Percentiles rank a stretch among this genome's conserved stretches.
phyloP scores from a whole-genome alignment of 2,113 vertebrate genomes.

The Zootoca vivipara region DNA sequence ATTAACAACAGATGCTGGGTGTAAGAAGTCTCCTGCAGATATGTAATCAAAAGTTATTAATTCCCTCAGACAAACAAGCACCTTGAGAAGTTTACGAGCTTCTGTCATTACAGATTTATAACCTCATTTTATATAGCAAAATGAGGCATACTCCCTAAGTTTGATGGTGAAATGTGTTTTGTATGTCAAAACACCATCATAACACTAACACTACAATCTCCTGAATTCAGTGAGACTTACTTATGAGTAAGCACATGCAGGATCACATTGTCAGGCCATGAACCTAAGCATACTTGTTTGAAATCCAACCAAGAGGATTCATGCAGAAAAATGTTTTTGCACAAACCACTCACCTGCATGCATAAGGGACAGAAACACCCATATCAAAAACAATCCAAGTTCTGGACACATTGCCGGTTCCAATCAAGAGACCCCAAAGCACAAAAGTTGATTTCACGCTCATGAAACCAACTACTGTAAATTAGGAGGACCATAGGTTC shows the following conservation, averaged over 20 bases:
- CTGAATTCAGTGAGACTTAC: no score
- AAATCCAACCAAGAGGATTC: no score
- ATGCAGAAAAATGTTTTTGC: no score
- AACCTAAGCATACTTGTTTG: no score
- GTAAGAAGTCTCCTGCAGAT: constrained; percentile 5
- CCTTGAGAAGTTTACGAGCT: neutral
- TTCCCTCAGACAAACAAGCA: neutral
- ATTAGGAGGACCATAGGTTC: no score
- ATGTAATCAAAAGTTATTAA: constrained; percentile 16
- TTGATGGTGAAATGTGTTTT: neutral
- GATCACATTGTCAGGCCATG: no score
- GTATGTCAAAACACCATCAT: neutral
- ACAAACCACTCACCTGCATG: no score
- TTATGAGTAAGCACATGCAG: no score
- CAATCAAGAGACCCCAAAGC: no score
- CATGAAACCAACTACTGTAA: neutral
- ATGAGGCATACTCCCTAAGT: neutral
- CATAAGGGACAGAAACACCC: no score
- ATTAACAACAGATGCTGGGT: neutral
- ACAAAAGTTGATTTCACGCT: neutral
- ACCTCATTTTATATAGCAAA: neutral
- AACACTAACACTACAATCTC: neutral
- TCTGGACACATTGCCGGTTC: no score
- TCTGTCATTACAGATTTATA: neutral
- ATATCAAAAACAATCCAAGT: no score